Conservation (phyloP, 1,140 invertebrate genomes). For the Saccostrea cuccullata region DNA sequence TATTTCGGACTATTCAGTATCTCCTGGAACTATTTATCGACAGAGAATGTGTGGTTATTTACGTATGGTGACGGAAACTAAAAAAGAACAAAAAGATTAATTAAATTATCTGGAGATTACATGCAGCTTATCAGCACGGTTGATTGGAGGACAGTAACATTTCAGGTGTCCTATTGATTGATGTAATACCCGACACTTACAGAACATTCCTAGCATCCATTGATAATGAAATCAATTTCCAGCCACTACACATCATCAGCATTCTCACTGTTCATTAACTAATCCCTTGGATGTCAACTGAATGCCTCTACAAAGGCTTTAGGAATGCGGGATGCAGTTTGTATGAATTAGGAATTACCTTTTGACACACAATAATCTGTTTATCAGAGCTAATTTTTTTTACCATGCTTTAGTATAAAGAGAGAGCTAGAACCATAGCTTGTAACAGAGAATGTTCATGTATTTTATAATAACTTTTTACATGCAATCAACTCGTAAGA, state of each 20-base stretch:
- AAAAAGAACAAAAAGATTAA: slow-evolving; percentile 8
- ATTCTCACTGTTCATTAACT: neutral
- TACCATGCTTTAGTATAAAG: too few relatives aligned
- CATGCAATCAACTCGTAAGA: too few relatives aligned
- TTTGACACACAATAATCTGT: neutral
- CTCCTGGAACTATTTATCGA: neutral
- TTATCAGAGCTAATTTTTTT: neutral
- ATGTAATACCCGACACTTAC: too few relatives aligned
- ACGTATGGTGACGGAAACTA: neutral
- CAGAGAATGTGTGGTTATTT: neutral
- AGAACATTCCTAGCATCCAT: neutral
- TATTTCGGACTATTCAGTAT: too few relatives aligned
- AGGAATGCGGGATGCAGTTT: neutral
- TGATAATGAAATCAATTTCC: slow-evolving; percentile 5
- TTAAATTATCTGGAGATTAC: neutral
- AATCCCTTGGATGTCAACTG: neutral
- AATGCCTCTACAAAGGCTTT: neutral
- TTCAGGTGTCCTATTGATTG: neutral
- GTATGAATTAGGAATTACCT: neutral
- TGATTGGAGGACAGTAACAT: neutral
- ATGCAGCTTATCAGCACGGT: neutral
- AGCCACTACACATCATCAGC: neutral
- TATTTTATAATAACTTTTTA: too few relatives aligned
- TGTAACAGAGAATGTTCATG: too few relatives aligned
- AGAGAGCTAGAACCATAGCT: too few relatives aligned